Evolutionary conservation across 2,113 vertebrate genomes (phyloP).

Genomic region (Pandion haliaetus): DNA sequence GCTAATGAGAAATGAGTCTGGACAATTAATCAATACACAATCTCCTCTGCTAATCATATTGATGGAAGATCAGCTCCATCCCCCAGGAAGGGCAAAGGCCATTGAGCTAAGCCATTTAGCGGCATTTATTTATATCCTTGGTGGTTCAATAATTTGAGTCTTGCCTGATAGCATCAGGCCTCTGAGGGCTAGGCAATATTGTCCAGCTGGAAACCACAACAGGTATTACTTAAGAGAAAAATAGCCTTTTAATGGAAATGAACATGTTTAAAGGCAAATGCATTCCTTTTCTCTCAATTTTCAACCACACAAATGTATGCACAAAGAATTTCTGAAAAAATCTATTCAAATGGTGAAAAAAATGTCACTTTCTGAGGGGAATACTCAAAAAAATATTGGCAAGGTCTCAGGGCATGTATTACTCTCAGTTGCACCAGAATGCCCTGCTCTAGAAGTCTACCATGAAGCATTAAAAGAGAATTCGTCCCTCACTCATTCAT

Average conservation of each 20-base stretch:
- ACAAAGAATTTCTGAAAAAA: neutral
- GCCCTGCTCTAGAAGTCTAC: neutral
- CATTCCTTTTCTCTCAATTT: neutral
- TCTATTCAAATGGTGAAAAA: neutral
- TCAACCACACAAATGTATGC: rapidly evolving
- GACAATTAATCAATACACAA: conserved; percentile 53
- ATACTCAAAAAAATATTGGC: neutral
- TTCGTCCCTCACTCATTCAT: neutral
- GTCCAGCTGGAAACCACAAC: neutral
- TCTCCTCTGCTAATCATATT: conserved; percentile 24
- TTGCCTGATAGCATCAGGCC: neutral
- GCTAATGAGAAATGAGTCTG: conserved; percentile 25
- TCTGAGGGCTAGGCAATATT: neutral
- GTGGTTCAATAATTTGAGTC: conserved; percentile 15
- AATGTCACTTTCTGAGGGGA: neutral
- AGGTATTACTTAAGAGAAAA: neutral
- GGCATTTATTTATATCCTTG: conserved; percentile 31
- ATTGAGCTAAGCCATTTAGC: conserved; percentile 13
- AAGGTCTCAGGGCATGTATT: neutral
- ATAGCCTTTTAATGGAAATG: neutral
- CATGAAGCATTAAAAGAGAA: neutral
- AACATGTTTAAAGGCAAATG: neutral
- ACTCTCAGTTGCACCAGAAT: neutral
- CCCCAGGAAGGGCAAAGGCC: conserved; percentile 36
- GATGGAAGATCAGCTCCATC: conserved; percentile 29